Percentiles rank a stretch among this genome's conserved stretches.
These are phyloP conservation scores for Alsophila aescularia DNA, from an alignment of 2,888 invertebrate species.

Conservation along the genomic window DNA sequence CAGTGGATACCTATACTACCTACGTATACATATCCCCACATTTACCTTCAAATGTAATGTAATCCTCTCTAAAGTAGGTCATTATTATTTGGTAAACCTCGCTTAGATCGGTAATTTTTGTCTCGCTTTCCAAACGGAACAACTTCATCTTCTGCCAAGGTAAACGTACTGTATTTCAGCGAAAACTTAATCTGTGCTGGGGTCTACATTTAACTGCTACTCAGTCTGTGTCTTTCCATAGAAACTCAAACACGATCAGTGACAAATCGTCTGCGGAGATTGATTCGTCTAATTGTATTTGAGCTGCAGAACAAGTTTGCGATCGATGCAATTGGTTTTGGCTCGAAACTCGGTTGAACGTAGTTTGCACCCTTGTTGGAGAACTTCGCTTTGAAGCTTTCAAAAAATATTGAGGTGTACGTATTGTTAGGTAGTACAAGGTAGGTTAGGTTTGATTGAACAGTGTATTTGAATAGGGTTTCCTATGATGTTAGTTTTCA, in stretches of 20 bases:
- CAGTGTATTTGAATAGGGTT: too few species aligned
- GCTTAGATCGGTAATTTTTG: too few species aligned
- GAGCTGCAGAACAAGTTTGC: slow-evolving; percentile 23
- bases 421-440: slow-evolving; percentile 6
- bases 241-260: neutral
- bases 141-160: neutral
- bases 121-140: neutral
- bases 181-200: neutral
- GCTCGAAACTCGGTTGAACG: slow-evolving; percentile 9
- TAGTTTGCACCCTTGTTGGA: slow-evolving; percentile 6
- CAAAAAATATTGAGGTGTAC: slow-evolving; percentile 7
- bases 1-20: too few species aligned
- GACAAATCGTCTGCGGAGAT: slow-evolving; percentile 22
- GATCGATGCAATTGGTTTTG: slow-evolving; percentile 21
- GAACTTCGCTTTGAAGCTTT: slow-evolving; percentile 7
- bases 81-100: too few species aligned
- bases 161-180: neutral
- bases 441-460: too few species aligned
- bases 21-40: too few species aligned
- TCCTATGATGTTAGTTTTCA: too few species aligned
- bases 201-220: neutral
- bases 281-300: slow-evolving; percentile 37
- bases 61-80: too few species aligned
- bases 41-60: too few species aligned
- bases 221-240: neutral